Conservation (phyloP, 2,113 vertebrate species). For the Sphyrna mokarran region DNA sequence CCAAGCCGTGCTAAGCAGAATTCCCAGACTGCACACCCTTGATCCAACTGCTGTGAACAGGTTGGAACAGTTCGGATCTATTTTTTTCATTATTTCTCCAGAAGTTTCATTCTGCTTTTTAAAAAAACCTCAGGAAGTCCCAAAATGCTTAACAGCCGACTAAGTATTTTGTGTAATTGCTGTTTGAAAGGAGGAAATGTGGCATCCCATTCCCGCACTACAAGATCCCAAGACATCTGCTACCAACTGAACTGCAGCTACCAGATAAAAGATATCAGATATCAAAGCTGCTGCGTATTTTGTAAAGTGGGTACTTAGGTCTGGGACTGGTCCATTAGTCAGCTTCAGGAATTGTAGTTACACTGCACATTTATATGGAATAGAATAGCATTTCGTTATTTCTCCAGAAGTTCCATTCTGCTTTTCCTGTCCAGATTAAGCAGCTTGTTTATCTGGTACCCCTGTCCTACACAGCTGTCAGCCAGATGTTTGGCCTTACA, state of each 20-base stretch:
- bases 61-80: not conserved
- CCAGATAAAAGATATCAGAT: not conserved
- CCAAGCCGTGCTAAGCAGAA: not conserved
- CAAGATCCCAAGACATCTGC: not conserved
- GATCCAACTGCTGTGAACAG: not conserved
- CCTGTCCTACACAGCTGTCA: not conserved
- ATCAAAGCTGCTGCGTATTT: not conserved
- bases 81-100: not conserved
- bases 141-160: not conserved
- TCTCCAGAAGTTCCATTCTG: not conserved
- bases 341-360: not conserved
- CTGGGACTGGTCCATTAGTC: not conserved
- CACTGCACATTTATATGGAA: not conserved
- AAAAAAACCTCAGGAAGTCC: not conserved
- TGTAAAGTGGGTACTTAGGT: not conserved
- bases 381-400: not conserved
- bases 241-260: not conserved
- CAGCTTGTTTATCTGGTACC: not conserved
- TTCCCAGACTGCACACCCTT: not conserved
- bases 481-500: not conserved
- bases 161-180: not conserved
- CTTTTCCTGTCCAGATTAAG: slow-evolving; percentile 9
- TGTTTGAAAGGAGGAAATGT: not conserved
- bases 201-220: not conserved
- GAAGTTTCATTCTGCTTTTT: too few species aligned